Base-by-base conservation (phyloP, 2,113 vertebrate species). In the Amblyopsis rosae region DNA sequence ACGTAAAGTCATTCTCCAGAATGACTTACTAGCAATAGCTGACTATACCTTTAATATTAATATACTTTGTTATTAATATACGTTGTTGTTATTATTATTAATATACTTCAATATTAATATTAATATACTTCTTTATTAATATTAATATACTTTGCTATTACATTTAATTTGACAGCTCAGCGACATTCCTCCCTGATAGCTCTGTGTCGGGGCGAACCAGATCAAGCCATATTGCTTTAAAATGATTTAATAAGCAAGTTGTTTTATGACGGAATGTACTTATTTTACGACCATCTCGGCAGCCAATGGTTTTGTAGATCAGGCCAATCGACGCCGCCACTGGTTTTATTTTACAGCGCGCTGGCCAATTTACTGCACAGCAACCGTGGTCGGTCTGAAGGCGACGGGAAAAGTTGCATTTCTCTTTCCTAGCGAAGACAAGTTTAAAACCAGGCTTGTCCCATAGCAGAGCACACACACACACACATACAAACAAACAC, bases 221-320 rank as follows among this genome's bases (percentile, higher is more conserved):
- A 81, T 86, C 54, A 80, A 69, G 72, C 51, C 16, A 90, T 85
- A 88, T 84, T 89, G 80, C 89, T 89, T 72, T 70, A 90, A 91
- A 91, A 83, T 89, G 76, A 89, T 92, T 91, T 89, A 89, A 92
- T 91, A 93, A 90, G 87, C 88, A 87, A 86, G 90, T 90, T 84
- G 72, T 80, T 92, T 92, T 91, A 92, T 64, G 75, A 82, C 66
- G 9, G 57, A 67, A 80, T 65, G 76, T 90, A 89, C 87, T 89
- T 89, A 86, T 92, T 93, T 92, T 91, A 91, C 61, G 59, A 80
- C 70, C 57, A 67, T 76, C 79, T 65, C 56, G 55, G 75, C 81
- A 79, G 87, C 85, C 86, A 87, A 83, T 76, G 73, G 81, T 83
- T 88, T 85, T 82, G 82, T 83, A 82, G 79, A 82, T 84, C 83